Conservation (phyloP, 2,888 invertebrate genomes). For the Hermaeophaga mercurialis region DNA sequence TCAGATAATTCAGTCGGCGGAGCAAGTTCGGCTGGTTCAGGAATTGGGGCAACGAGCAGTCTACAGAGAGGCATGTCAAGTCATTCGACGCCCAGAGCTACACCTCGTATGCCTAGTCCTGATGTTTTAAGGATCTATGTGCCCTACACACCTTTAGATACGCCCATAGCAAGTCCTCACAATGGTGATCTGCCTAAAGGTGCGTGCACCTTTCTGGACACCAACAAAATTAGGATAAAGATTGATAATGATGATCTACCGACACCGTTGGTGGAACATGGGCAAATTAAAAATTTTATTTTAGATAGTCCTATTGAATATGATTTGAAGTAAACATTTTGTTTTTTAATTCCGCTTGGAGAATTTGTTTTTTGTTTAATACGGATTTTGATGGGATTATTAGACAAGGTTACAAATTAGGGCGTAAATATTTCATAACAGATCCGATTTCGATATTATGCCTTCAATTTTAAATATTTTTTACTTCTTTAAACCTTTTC, state of each 20-base stretch:
- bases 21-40: constrained; percentile 56
- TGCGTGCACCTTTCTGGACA: constrained; percentile 63
- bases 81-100: constrained; percentile 70
- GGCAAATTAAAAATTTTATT: constrained; percentile 58
- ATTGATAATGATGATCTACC: constrained; percentile 72
- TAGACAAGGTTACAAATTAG: too few species aligned
- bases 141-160: constrained; percentile 70
- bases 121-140: constrained; percentile 82
- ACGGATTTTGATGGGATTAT: too few species aligned
- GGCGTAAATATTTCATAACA: too few species aligned
- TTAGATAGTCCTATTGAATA: constrained; percentile 50
- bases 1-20: constrained; percentile 73
- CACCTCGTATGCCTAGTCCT: constrained; percentile 70
- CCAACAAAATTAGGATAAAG: constrained; percentile 75
- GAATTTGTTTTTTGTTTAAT: too few species aligned
- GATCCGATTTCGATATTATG: too few species aligned
- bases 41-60: constrained; percentile 56
- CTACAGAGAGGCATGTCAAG: constrained; percentile 61
- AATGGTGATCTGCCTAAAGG: constrained; percentile 57
- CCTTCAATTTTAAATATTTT: too few species aligned
- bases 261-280: constrained; percentile 67
- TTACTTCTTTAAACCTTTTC: too few species aligned
- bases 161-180: constrained; percentile 60
- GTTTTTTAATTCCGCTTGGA: too few species aligned
- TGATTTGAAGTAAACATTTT: background rate